Evolutionary conservation across 2,113 vertebrate genomes (phyloP).

Genomic region (Albula goreensis): DNA sequence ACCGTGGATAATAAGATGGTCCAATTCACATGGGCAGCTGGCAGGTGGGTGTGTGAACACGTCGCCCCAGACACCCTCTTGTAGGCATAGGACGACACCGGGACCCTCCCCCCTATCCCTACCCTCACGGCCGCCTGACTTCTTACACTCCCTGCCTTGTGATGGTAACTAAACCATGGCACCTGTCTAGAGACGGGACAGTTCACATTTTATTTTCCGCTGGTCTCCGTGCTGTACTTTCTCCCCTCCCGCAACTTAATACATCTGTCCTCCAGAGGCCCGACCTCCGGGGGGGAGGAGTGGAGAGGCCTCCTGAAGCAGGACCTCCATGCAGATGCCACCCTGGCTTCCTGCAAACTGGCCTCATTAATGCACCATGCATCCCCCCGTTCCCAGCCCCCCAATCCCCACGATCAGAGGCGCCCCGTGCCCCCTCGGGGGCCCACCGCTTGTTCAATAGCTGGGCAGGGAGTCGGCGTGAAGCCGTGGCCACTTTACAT

Average conservation of each 20-base stretch:
- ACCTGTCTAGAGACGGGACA: background rate
- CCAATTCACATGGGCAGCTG: background rate
- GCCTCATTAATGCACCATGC: conserved; percentile 65
- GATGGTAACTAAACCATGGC: background rate
- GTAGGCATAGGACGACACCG: background rate
- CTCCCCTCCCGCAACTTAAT: background rate
- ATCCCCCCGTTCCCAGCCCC: conserved; percentile 39
- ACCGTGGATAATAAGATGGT: background rate
- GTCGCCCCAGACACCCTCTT: background rate
- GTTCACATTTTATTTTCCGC: background rate
- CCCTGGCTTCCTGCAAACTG: conserved; percentile 56
- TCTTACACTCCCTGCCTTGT: background rate
- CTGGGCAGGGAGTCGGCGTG: conserved; percentile 53
- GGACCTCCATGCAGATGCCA: conserved; percentile 54
- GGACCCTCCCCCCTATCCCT: no score
- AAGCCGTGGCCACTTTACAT: conserved; percentile 61
- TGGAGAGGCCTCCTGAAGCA: conserved; percentile 42
- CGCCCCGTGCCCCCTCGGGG: conserved; percentile 26
- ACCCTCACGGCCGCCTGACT: background rate
- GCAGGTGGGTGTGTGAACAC: no score
- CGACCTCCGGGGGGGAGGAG: background rate
- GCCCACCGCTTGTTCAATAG: conserved; percentile 48
- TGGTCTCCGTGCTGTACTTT: background rate
- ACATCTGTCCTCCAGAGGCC: background rate
- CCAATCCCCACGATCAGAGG: conserved; percentile 25